Conservation (phyloP, 2,113 vertebrate genomes). For the Ophthalmolycus amberensis region DNA sequence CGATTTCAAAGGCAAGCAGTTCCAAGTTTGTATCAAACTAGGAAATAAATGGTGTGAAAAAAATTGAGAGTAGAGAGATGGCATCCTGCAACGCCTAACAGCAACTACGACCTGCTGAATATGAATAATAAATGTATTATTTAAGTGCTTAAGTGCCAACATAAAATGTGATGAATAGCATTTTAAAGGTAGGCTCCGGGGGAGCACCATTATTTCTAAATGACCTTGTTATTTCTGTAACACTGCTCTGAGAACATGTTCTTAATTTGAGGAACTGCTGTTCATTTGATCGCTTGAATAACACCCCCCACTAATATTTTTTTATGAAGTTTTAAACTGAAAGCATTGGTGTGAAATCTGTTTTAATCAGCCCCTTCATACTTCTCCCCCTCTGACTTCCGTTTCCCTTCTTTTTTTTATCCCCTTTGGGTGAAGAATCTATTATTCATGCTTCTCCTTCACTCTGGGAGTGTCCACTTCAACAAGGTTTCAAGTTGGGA, state of each 20-base stretch:
- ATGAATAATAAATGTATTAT: constrained; percentile 56
- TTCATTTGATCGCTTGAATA: constrained; percentile 26
- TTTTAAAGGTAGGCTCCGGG: constrained; percentile 45
- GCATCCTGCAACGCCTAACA: constrained; percentile 21
- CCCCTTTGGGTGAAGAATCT: constrained; percentile 60
- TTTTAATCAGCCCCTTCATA: constrained; percentile 47
- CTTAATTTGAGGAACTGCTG: constrained; percentile 28
- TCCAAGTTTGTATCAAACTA: constrained; percentile 14
- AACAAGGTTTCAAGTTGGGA: constrained; percentile 66
- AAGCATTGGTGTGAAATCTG: constrained; percentile 47
- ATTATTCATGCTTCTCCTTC: constrained; percentile 67
- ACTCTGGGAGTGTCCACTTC: constrained; percentile 48
- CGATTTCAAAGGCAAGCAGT: constrained; percentile 8
- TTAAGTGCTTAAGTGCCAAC: constrained; percentile 50
- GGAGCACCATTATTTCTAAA: constrained; percentile 40
- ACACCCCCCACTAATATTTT: constrained; percentile 25
- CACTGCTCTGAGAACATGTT: constrained; percentile 22
- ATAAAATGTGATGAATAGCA: constrained; percentile 62
- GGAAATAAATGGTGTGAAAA: constrained; percentile 10
- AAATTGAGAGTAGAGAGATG: background rate
- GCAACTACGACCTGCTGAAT: constrained; percentile 2
- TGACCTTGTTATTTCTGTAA: constrained; percentile 23
- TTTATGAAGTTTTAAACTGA: constrained; percentile 46
- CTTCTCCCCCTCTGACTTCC: constrained; percentile 38
- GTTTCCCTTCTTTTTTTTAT: constrained; percentile 24